Percentiles rank a stretch among this genome's conserved stretches.
These are phyloP conservation scores for Drosophila takahashii DNA, from an alignment of 1,140 invertebrate genomes.

Conservation along the genomic window DNA sequence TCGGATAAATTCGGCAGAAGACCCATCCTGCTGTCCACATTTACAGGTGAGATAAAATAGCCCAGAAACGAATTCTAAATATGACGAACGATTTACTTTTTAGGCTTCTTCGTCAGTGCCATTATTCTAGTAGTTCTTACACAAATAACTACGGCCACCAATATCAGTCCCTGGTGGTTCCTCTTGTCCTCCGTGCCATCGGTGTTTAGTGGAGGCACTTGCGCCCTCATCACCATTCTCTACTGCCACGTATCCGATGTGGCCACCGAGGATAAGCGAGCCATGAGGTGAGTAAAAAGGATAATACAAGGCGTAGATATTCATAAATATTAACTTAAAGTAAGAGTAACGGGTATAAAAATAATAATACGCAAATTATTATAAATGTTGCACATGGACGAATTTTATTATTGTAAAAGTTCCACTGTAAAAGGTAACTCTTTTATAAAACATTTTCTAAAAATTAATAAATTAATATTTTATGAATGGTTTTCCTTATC, in stretches of 20 bases:
- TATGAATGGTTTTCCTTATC: too few species aligned
- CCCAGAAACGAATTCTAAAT: neutral
- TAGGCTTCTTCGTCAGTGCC: slow-evolving; percentile 65
- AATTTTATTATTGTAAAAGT: too few species aligned
- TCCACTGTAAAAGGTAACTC: too few species aligned
- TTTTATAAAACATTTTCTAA: too few species aligned
- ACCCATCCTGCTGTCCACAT: slow-evolving; percentile 87
- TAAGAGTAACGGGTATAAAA: too few species aligned
- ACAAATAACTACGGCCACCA: slow-evolving; percentile 54
- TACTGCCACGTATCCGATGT: slow-evolving; percentile 89
- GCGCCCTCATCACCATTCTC: slow-evolving; percentile 86
- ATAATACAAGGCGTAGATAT: too few species aligned
- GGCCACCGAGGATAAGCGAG: slow-evolving; percentile 85
- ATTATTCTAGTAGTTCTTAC: slow-evolving; percentile 58
- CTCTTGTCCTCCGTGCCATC: slow-evolving; percentile 87
- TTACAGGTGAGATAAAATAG: slow-evolving; percentile 84
- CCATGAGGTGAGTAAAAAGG: slow-evolving; percentile 74
- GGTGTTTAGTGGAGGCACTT: slow-evolving; percentile 87
- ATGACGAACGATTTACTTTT: neutral
- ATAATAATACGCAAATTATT: too few species aligned
- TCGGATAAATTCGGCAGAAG: slow-evolving; percentile 90
- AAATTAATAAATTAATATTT: too few species aligned
- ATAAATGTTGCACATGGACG: too few species aligned
- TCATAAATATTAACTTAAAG: too few species aligned
- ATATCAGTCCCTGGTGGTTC: slow-evolving; percentile 87